Evolutionary conservation across 1,140 invertebrate species (phyloP).

Genomic region (Drosophila pectinifera): DNA sequence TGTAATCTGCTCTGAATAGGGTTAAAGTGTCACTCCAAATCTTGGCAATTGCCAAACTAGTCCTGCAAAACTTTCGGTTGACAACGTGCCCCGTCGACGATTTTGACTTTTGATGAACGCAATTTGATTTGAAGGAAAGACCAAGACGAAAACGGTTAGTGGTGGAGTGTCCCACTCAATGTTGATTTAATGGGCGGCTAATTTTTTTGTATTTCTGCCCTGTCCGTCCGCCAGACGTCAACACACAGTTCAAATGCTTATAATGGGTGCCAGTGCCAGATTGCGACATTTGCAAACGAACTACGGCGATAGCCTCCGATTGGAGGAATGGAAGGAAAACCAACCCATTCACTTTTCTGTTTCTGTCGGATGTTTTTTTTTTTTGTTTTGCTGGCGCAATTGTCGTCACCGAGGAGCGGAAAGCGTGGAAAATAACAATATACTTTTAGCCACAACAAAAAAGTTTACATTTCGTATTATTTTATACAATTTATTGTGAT

Average conservation of each 20-base stretch:
- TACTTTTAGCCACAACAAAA: constrained; percentile 36
- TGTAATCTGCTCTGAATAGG: background rate
- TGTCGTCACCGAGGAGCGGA: constrained; percentile 52
- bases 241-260: constrained; percentile 44
- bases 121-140: constrained; percentile 55
- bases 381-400: constrained; percentile 34
- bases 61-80: constrained; percentile 17
- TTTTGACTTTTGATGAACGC: constrained; percentile 75
- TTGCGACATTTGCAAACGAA: constrained; percentile 77
- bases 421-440: constrained; percentile 68
- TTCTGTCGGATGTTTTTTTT: constrained; percentile 37
- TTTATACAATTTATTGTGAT: constrained; percentile 51
- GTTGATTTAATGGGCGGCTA: constrained; percentile 67
- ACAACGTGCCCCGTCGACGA: constrained; percentile 30
- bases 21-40: background rate
- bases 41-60: constrained; percentile 32
- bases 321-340: constrained; percentile 49
- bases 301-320: constrained; percentile 54
- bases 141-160: background rate
- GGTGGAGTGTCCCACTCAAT: constrained; percentile 21
- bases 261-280: constrained; percentile 61
- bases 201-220: constrained; percentile 20
- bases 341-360: constrained; percentile 77
- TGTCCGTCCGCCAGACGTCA: constrained; percentile 42
- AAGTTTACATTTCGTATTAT: constrained; percentile 56